Evolutionary conservation across 2,797 vertebrate species (phyloP).

Genomic region (Cossypha niveicapilla): DNA sequence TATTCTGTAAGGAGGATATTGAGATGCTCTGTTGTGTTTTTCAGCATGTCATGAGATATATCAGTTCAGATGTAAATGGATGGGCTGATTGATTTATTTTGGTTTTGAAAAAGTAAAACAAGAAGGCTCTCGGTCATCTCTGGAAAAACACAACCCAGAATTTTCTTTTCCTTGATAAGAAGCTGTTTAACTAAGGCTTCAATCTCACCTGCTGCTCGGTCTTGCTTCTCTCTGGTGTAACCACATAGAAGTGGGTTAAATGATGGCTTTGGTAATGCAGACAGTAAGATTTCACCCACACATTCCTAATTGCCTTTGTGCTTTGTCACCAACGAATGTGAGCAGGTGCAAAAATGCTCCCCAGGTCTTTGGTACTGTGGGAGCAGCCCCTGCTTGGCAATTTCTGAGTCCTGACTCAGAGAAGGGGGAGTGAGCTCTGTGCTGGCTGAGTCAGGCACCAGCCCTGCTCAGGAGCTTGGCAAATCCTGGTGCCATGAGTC

Average conservation of each 20-base stretch:
- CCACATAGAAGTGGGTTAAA: rapidly evolving
- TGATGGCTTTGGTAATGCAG: not conserved
- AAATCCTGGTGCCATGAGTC: not conserved
- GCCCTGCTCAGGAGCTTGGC: not conserved
- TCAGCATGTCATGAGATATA: not conserved
- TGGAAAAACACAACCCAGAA: not conserved
- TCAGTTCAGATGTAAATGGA: not conserved
- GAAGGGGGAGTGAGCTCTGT: not conserved
- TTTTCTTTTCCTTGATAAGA: not conserved
- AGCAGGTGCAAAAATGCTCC: rapidly evolving
- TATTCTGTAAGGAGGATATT: not conserved
- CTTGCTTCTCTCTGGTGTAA: not conserved
- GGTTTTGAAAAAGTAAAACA: not conserved
- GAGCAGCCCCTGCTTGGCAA: not conserved
- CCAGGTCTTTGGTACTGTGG: not conserved
- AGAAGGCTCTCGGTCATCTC: not conserved
- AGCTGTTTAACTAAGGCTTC: not conserved
- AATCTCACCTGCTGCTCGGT: rapidly evolving
- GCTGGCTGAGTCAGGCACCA: not conserved
- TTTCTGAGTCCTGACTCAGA: not conserved
- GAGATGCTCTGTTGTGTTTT: not conserved
- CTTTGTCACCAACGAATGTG: rapidly evolving
- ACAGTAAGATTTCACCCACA: not conserved
- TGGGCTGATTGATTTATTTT: not conserved
- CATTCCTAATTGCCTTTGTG: not conserved